Evolutionary conservation across 2,113 vertebrate species (phyloP).

Genomic region (Bujurquina vittata): DNA sequence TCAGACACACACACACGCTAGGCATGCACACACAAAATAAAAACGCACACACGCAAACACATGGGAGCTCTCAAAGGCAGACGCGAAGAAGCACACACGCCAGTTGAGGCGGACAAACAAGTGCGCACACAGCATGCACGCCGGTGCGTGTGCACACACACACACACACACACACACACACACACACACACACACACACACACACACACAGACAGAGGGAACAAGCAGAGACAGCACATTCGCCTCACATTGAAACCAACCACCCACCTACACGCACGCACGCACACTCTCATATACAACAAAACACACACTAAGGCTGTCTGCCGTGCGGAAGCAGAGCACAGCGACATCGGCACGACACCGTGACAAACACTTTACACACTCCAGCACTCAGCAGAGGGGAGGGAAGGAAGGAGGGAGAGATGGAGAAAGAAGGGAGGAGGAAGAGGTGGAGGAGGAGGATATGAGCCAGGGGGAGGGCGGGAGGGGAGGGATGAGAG

Average conservation of each 20-base stretch:
- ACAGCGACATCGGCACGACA: constrained; percentile 75
- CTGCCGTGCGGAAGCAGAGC: constrained; percentile 65
- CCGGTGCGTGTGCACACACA: too few relatives aligned
- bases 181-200: constrained; percentile 9
- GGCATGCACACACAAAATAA: constrained; percentile 32
- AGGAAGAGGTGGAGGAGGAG: constrained; percentile 63
- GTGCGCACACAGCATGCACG: constrained; percentile 12
- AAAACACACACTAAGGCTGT: constrained; percentile 55
- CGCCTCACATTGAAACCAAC: constrained; percentile 63
- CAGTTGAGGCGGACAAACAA: constrained; percentile 54
- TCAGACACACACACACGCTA: constrained; percentile 70
- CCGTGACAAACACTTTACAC: constrained; percentile 80
- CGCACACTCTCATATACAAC: constrained; percentile 4
- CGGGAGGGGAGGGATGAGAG: constrained; percentile 11
- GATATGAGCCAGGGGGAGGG: constrained; percentile 66
- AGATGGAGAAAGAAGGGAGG: constrained; percentile 32
- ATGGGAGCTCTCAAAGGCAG: constrained; percentile 9
- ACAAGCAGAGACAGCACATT: constrained; percentile 69
- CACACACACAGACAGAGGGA: constrained; percentile 20
- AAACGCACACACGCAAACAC: constrained; percentile 14
- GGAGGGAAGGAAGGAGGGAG: constrained; percentile 54
- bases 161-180: background rate
- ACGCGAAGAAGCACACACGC: constrained; percentile 36
- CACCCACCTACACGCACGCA: constrained; percentile 52
- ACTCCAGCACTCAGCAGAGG: constrained; percentile 74